Conservation (phyloP, 2,888 invertebrate species). For the Apotomis turbidana region DNA sequence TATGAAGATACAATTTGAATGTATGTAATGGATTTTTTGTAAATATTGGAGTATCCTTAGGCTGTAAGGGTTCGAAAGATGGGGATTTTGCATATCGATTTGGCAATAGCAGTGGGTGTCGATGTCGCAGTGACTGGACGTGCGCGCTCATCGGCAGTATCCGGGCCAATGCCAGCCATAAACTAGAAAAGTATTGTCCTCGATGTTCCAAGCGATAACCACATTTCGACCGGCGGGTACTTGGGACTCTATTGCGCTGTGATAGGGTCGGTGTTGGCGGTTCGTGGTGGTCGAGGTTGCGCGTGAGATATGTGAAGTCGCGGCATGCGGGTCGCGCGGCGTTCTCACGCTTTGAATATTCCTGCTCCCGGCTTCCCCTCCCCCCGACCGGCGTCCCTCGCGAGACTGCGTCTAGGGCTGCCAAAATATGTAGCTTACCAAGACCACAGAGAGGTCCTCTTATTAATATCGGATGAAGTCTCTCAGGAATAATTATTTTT, state of each 20-base stretch:
- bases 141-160: slow-evolving; percentile 78
- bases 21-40: background rate
- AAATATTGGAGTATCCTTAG: background rate
- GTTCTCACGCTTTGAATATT: slow-evolving; percentile 84
- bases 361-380: slow-evolving; percentile 73
- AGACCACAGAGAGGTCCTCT: background rate
- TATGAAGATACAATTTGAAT: background rate
- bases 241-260: slow-evolving; percentile 57
- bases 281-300: slow-evolving; percentile 69
- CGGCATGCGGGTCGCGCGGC: slow-evolving; percentile 83
- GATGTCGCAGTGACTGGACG: slow-evolving; percentile 62
- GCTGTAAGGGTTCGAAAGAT: background rate
- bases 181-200: slow-evolving; percentile 84
- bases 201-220: slow-evolving; percentile 82
- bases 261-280: slow-evolving; percentile 62
- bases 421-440: slow-evolving; percentile 10
- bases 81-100: slow-evolving; percentile 5
- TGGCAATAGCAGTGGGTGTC: slow-evolving; percentile 25
- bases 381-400: slow-evolving; percentile 49
- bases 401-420: slow-evolving; percentile 49
- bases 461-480: too few relatives aligned
- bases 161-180: slow-evolving; percentile 82
- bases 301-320: slow-evolving; percentile 83
- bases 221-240: slow-evolving; percentile 54
- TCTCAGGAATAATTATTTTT: too few relatives aligned